Base-by-base conservation (phyloP, 2,888 invertebrate genomes). In the Orthosia incerta region DNA sequence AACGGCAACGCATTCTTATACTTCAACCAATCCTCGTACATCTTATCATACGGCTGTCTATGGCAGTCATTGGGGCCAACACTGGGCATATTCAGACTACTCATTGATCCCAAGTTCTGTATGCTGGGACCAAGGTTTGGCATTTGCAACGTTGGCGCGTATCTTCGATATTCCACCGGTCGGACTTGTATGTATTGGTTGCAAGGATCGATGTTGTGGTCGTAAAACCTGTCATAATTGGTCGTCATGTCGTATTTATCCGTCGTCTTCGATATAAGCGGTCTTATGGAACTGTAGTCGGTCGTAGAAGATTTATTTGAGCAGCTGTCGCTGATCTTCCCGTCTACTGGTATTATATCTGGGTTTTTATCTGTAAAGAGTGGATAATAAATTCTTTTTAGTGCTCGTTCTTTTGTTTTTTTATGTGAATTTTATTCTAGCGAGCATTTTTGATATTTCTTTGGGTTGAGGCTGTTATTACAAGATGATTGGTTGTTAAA, bases 11-110 rank as follows among this genome's bases (percentile, higher is more conserved):
- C 94, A 71, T 96, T 95, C 71, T 96, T 96, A 88, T 96, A 93
- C 92, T 97, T 95, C 94, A 97, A 81, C 96, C 96, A 95, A 94
- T 97, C 93, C 88, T 96, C 93, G 89, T 96, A 95, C 77, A 97
- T 94, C 79, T 96, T 93, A 80, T 96, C 93, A 90, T 95, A 94
- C 0, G 87, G 86, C 59, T 93, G 93, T 80, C 95, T 91, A 16
- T 94, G 93, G 55, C 95, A 95, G 31, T n/a, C n/a, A n/a, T n/a
- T n/a, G n/a, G n/a, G n/a, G n/a, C n/a, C n/a, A n/a, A 93, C 87
- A 82, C 86, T 86, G 2, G 84, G 55, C 87, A 86, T 84, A 86
- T 86, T 87, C 69, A 87, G 76, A 31, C 86, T 87, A 39, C 84
- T 84, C 86, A 87, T 93, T 51, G 91, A 83, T 0, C 92, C 93